Evolutionary conservation across 1,140 invertebrate genomes (phyloP).

Genomic region (Lordiphosa collinella): DNA sequence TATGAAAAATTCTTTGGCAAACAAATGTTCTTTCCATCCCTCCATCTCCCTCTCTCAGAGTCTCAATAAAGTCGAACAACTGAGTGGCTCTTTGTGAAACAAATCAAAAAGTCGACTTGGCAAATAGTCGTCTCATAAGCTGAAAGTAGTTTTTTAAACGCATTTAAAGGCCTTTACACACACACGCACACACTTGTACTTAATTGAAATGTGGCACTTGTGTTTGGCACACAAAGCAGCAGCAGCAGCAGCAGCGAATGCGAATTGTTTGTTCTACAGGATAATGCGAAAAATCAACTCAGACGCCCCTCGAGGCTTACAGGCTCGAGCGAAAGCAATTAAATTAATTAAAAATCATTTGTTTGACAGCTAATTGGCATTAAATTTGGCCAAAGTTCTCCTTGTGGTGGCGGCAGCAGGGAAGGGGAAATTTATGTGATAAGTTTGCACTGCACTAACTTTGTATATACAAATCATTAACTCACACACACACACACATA

Average conservation of each 20-base stretch:
- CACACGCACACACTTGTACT: not conserved
- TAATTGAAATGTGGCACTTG: no score
- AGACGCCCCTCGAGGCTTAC: not conserved
- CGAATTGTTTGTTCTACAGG: not conserved
- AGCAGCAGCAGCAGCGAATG: no score
- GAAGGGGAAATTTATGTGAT: no score
- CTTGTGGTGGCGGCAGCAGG: slow-evolving; percentile 2
- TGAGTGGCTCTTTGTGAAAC: no score
- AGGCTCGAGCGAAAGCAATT: slow-evolving; percentile 33
- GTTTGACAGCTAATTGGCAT: slow-evolving; percentile 52
- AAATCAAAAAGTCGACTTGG: no score
- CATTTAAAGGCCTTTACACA: slow-evolving; percentile 11
- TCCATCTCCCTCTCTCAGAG: no score
- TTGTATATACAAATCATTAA: slow-evolving; percentile 63
- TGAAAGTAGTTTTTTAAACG: slow-evolving; percentile 6
- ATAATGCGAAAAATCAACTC: not conserved
- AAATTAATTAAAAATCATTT: slow-evolving; percentile 62
- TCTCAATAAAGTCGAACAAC: no score
- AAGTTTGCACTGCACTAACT: slow-evolving; percentile 2
- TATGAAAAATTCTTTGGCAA: no score
- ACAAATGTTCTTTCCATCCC: no score
- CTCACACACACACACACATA: slow-evolving; percentile 19
- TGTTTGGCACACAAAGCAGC: not conserved
- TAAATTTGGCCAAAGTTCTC: slow-evolving; percentile 20
- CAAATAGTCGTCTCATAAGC: no score